Base-by-base conservation (phyloP, 2,797 vertebrate species). In the Intellagama lesueurii region DNA sequence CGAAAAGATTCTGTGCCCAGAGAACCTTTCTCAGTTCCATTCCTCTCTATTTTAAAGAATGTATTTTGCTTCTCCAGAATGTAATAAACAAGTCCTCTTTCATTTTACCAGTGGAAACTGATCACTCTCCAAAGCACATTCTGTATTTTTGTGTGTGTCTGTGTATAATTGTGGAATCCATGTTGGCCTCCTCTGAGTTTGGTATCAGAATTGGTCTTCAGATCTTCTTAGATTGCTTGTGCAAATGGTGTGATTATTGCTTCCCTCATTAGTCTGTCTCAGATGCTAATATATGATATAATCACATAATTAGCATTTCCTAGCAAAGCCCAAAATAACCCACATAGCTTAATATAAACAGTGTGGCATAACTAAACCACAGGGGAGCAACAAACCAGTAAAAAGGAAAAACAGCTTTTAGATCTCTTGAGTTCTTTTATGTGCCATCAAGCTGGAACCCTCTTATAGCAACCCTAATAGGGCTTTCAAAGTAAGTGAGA, bases 121-220 rank as follows among this genome's bases (percentile, higher is more conserved):
- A n/a, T 49, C 60, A 22, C 11, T 19, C 2, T 85, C 77, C 49
- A 30, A 28, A 44, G 17, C 52, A 68, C 26, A 47, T 26, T 64
- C 47, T 35, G 24, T 52, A 32, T 30, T 68, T 66, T 26, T 79
- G 22, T 9, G n/a, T 76, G 19, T 47, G 77, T 66, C 14, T 79
- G 22, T 9, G n/a, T 76, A 11, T n/a, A 86, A 28, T 76, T 86
- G 64, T 64, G 56, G 16, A 56, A 7, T 60, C 8, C 26, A 79
- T 28, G 35, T 64, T 83, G 83, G 78, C 87, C 35, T 49, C 35
- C 14, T 90, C 90, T 79, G 73, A 87, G n/a, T 91, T 91, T n/a
- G 35, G 91, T 87, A 91, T 70, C 89, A 85, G 87, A 90, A 73
- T 89, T 85, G 91, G 72, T 70, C 90, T 89, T 92, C 17, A 7